Percentiles rank a stretch among this genome's conserved stretches.
These are phyloP conservation scores for Anguilla pacifica DNA, from an alignment of 2,797 vertebrate species.

Conservation along the genomic window DNA sequence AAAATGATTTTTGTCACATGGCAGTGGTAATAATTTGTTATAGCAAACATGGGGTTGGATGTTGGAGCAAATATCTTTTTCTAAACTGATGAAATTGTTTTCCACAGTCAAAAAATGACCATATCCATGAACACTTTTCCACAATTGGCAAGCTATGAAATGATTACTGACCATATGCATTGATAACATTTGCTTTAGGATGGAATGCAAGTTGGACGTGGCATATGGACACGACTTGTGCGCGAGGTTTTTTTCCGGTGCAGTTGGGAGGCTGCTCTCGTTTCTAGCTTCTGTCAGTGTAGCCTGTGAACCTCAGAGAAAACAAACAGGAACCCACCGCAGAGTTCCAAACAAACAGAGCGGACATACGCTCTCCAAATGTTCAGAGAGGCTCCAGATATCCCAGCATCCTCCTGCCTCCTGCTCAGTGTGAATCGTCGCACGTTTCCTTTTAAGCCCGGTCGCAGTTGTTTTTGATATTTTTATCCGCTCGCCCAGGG, in stretches of 20 bases:
- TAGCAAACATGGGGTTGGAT: not conserved
- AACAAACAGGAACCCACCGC: slow-evolving; percentile 28
- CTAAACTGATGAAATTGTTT: not conserved
- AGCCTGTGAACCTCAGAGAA: slow-evolving; percentile 39
- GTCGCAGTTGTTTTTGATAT: slow-evolving; percentile 69
- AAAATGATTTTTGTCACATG: not conserved
- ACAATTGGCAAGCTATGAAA: not conserved
- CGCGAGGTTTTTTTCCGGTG: not conserved
- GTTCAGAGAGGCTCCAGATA: slow-evolving; percentile 53
- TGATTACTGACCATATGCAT: not conserved
- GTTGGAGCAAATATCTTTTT: not conserved
- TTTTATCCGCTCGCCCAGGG: slow-evolving; percentile 69
- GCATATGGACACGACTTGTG: not conserved
- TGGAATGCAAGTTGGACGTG: not conserved
- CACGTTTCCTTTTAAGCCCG: slow-evolving; percentile 54
- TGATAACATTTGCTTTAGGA: not conserved
- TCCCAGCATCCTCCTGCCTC: slow-evolving; percentile 62
- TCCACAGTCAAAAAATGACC: not conserved
- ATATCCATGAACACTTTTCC: not conserved
- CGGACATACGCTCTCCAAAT: slow-evolving; percentile 30
- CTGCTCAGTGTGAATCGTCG: slow-evolving; percentile 52
- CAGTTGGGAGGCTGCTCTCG: not conserved
- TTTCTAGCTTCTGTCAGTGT: slow-evolving; percentile 20
- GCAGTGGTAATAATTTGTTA: not conserved
- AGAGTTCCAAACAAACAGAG: slow-evolving; percentile 27